Conservation (phyloP, 2,113 vertebrate species). For the Anser brachyrhynchus region DNA sequence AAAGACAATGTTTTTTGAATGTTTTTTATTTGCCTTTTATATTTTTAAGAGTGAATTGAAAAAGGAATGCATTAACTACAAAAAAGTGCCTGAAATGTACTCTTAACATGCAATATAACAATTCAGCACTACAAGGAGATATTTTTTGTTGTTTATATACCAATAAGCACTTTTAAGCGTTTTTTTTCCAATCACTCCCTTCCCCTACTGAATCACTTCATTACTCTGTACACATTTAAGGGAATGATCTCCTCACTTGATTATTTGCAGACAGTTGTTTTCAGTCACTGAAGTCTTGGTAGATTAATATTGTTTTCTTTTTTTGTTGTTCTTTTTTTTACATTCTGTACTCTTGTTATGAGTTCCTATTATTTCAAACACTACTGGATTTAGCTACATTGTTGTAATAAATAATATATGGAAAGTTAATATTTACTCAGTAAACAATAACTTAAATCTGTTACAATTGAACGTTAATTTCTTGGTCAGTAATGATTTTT, state of each 20-base stretch:
- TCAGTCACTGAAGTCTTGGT: background rate
- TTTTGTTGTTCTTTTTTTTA: background rate
- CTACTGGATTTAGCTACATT: background rate
- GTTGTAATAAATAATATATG: background rate
- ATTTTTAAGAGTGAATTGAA: background rate
- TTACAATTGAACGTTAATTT: background rate
- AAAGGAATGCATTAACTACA: background rate
- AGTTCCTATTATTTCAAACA: background rate
- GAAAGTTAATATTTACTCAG: background rate
- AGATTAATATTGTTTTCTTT: background rate
- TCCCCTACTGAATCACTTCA: background rate
- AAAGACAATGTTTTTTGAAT: background rate
- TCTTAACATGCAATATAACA: background rate
- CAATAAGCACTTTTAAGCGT: background rate
- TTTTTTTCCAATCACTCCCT: background rate
- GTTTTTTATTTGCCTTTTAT: background rate
- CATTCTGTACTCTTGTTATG: background rate
- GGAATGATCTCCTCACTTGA: background rate
- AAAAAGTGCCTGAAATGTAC: background rate
- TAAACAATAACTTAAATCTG: background rate
- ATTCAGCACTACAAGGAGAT: background rate
- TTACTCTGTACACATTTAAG: background rate
- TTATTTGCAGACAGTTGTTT: background rate
- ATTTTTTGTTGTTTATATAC: background rate
- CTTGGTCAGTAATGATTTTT: background rate